Conservation (phyloP, 2,113 vertebrate genomes). For the Melanerpes formicivorus region DNA sequence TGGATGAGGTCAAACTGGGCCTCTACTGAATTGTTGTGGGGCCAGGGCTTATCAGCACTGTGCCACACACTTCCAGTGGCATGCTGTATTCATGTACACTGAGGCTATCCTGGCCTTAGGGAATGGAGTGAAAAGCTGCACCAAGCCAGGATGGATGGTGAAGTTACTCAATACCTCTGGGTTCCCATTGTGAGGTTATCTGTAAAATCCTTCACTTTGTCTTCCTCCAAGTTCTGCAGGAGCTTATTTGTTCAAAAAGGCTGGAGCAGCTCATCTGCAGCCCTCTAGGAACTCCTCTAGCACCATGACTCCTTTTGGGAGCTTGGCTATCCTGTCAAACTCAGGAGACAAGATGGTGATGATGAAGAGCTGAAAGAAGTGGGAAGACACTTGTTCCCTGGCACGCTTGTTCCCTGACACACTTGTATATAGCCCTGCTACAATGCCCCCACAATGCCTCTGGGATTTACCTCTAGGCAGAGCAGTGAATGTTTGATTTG, state of each 20-base stretch:
- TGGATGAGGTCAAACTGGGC: neutral
- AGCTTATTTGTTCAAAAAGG: neutral
- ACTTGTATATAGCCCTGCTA: neutral
- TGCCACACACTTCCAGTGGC: neutral
- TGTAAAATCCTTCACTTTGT: neutral
- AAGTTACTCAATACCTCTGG: neutral
- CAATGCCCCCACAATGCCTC: neutral
- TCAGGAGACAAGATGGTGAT: neutral
- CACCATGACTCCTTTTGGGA: neutral
- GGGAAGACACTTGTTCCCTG: neutral
- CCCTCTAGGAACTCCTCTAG: neutral
- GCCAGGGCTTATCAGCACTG: neutral
- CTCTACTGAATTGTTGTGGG: neutral
- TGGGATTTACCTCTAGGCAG: neutral
- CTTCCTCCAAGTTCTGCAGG: neutral
- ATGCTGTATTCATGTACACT: neutral
- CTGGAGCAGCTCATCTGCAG: neutral
- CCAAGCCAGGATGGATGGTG: neutral
- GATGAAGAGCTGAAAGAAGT: neutral
- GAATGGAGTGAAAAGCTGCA: neutral
- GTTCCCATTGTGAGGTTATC: neutral
- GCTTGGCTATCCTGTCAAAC: neutral
- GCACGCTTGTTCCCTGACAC: neutral
- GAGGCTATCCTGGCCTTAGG: neutral
- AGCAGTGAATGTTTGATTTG: neutral